Base-by-base conservation (phyloP, 2,113 vertebrate species). In the Catharus bicknelli region DNA sequence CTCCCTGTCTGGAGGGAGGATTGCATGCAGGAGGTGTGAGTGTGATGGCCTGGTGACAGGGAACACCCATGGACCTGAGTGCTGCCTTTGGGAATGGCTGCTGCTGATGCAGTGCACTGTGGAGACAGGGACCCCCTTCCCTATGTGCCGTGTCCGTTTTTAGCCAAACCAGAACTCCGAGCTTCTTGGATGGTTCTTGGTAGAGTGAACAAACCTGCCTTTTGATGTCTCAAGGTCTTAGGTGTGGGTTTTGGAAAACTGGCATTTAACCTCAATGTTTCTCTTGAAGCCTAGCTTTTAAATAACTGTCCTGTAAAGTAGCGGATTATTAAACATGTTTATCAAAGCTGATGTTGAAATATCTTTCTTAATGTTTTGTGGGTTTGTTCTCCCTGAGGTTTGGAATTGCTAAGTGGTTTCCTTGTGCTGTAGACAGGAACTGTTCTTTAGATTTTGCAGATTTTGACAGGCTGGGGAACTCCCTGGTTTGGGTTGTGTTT, bases 281-380 rank as follows among this genome's bases (percentile, higher is more conserved):
- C 21, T 66, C 10, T 45, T 75, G 34, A 95, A 90, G 66, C 47
- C 87, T 45, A 47, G 79, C 45, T 95, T 95, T 92, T 90, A 94
- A 91, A 32, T 64, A 77, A 90, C 73, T 85, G 51, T 88, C 66
- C 40, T 96, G 90, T 94, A 76, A 87, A 92, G 55, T 32, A 83
- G 47, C 2, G 1, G 78, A 83, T 94, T 91, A 97, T 97, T 96
- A 95, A 96, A 95, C 50, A 61, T 45, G 76, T 94, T 88, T 77
- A 59, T 76, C 66, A 80, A 83, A 94, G 54, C 62, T 89, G 18
- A 89, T 67, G 59, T 76, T 94, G 68, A 90, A 87, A 90, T 95
- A 91, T 5, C 43, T 86, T 89, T 79, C 78, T 86, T 94, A 64
- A 34, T 79, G 81, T 79, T 79, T 88, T 83, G 38, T 91, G 82